These are phyloP conservation scores for Rattus norvegicus DNA, from an alignment of 2,113 vertebrate genomes.

Conservation along the genomic window GRCr8 NC_086022.1:9968501-9969000, in stretches of 20 bases:
- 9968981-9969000: not conserved
- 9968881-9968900: not conserved
- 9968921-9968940: not conserved
- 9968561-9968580: fast-evolving
- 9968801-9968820: not conserved
- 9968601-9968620: not conserved
- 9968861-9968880: not conserved
- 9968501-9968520: fast-evolving
- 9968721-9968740: not conserved
- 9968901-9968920: not conserved
- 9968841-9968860: constrained; percentile 22
- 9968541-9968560: fast-evolving
- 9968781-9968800: not conserved
- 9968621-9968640: not conserved
- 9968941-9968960: not conserved
- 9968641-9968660: not conserved
- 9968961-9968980: not conserved
- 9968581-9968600: not conserved
- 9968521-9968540: not conserved
- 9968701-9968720: not conserved
- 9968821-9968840: not conserved
- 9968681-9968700: not conserved
- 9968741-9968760: not conserved
- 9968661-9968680: fast-evolving
- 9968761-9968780: not conserved